phyloP scores from a whole-genome alignment of 2,797 vertebrate species.

The Hirundo rustica region DNA sequence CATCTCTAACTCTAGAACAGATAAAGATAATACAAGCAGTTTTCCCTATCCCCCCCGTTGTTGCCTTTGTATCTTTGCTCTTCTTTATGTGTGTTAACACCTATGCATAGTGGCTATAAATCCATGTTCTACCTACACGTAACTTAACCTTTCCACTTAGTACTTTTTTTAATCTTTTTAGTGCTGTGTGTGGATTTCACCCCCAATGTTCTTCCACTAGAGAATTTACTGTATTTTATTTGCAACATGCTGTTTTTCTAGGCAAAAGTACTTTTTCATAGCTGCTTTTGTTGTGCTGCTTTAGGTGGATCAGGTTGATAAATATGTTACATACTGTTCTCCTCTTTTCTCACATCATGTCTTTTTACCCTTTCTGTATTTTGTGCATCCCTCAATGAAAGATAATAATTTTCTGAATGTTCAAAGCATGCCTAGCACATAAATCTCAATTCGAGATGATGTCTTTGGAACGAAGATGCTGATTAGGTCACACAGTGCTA shows the following conservation, averaged over 20 bases:
- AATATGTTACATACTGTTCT: not conserved
- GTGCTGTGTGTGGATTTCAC: not conserved
- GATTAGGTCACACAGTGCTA: not conserved
- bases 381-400: not conserved
- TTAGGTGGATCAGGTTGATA: not conserved
- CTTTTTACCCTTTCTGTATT: not conserved
- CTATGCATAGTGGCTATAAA: not conserved
- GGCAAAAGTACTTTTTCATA: not conserved
- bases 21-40: not conserved
- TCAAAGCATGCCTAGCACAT: not conserved
- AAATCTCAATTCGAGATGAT: not conserved
- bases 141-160: not conserved
- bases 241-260: not conserved
- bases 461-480: not conserved
- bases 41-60: not conserved
- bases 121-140: not conserved
- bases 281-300: not conserved
- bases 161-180: not conserved
- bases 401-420: not conserved
- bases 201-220: not conserved
- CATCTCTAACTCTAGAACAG: not conserved
- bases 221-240: not conserved
- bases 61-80: not conserved
- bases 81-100: not conserved
- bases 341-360: not conserved